Evolutionary conservation across 2,113 vertebrate genomes (phyloP), one percentile per base, ranked within the genome.

Genomic region (Nanorana parkeri): DNA sequence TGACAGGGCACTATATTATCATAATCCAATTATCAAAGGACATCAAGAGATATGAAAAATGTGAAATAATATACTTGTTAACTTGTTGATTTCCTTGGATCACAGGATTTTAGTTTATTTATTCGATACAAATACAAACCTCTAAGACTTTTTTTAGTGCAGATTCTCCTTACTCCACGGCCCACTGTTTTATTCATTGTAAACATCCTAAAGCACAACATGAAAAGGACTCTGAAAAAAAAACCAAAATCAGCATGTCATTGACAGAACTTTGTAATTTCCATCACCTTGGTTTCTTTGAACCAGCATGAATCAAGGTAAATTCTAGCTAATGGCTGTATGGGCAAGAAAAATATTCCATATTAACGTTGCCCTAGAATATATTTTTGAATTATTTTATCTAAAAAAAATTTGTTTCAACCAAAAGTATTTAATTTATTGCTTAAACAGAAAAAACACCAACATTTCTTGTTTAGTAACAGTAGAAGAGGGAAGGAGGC

Each of bases 221-320:
- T 15, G 8, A 65, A 17, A 28, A 63, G 17, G 17, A 11, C 63
- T 17, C 16, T 28, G 6, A 3, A 63, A 68, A 28, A 1, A 41
- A 68, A 41, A 51, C 24, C 36, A 69, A 69, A 52, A 69, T 15
- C 68, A 55, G 36, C 23, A 65, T 51, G 68, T 28, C 19, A 26
- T 28, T 72, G 68, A 26, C 68, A 72, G 51, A 54, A 26, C 63
- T 72, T 72, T 72, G 51, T 55, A 72, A 72, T 55, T 11, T 32
- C 24, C 17, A 54, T 55, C 41, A 24, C 20, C 68, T 23, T 10
- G 17, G 21, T 55, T 69, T 51, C 68, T 55, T 28, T 28, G 15
- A 24, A 28, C 11, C 1, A 24, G 10, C 5, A 7, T 55, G 23
- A 69, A 41, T 69, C 8, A 69, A 47, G n/a, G 5, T 15, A 63